Conservation (phyloP, 2,888 invertebrate species). For the Rhabditoides inermis region DNA sequence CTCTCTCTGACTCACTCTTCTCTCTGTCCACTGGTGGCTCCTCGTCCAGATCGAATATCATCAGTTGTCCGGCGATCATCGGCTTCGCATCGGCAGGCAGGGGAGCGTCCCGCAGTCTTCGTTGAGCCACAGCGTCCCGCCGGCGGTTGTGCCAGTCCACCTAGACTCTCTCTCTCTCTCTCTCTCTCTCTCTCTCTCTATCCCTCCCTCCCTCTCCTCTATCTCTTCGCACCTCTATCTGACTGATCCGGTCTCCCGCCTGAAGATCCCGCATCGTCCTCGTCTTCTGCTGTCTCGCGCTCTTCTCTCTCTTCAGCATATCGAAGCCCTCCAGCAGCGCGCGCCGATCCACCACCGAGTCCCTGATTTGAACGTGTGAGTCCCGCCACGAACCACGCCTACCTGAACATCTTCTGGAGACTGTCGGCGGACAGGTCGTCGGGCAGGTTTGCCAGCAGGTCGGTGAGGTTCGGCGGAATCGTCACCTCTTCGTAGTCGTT, state of each 20-base stretch:
- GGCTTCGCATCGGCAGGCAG: constrained; percentile 16
- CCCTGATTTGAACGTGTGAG: constrained; percentile 16
- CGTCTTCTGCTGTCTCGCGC: constrained; percentile 10
- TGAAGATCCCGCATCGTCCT: constrained; percentile 18
- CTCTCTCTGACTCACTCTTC: neutral
- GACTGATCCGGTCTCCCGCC: constrained; percentile 31
- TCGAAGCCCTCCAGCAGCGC: constrained; percentile 42
- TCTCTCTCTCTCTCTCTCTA: neutral
- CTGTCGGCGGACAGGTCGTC: constrained; percentile 42
- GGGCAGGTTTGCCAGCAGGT: constrained; percentile 45
- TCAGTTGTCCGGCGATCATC: constrained; percentile 48
- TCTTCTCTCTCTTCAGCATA: constrained; percentile 26
- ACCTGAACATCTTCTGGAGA: constrained; percentile 47
- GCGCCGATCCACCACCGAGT: constrained; percentile 45
- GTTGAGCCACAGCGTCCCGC: neutral
- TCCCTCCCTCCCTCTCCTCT: neutral
- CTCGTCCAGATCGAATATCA: constrained; percentile 51
- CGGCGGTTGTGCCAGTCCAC: neutral
- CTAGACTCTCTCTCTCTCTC: neutral
- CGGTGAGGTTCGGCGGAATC: constrained; percentile 48
- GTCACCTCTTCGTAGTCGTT: constrained; percentile 49
- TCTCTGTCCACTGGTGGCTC: constrained; percentile 36
- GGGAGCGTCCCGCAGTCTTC: constrained; percentile 25
- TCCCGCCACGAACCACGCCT: neutral
- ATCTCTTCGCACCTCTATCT: constrained; percentile 31